Conservation (phyloP, 2,797 vertebrate species). For the Galagoides demidoff region DNA sequence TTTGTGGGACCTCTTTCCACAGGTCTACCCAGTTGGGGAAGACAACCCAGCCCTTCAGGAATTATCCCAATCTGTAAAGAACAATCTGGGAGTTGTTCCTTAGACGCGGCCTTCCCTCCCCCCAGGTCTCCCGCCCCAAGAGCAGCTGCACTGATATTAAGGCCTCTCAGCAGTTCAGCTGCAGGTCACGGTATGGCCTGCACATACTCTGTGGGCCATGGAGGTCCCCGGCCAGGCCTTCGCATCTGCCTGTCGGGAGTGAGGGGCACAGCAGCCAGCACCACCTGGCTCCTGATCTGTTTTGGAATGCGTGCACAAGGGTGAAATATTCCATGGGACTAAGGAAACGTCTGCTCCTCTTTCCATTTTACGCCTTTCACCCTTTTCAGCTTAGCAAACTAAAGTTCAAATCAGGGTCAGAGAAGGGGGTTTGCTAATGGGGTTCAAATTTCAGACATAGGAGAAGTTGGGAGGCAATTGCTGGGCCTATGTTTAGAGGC, state of each 20-base stretch:
- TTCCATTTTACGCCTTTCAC: conserved; percentile 83
- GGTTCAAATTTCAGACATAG: conserved; percentile 36
- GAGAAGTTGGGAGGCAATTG: neutral
- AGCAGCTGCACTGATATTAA: conserved; percentile 85
- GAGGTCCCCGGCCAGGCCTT: conserved; percentile 83
- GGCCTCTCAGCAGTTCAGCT: conserved; percentile 82
- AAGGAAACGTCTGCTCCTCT: conserved; percentile 82
- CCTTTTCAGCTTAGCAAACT: conserved; percentile 58
- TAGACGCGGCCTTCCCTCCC: neutral
- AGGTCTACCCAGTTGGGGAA: conserved; percentile 65
- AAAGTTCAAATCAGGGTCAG: conserved; percentile 65
- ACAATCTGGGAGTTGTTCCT: conserved; percentile 75
- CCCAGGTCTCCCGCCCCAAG: neutral
- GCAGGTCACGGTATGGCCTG: conserved; percentile 76
- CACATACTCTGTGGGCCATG: conserved; percentile 74
- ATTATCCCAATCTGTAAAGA: conserved; percentile 77
- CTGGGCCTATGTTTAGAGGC: neutral
- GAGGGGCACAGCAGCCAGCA: conserved; percentile 40
- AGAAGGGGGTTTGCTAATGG: neutral
- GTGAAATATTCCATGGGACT: neutral
- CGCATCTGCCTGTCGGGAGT: conserved; percentile 18
- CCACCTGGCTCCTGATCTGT: conserved; percentile 81
- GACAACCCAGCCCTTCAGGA: conserved; percentile 77
- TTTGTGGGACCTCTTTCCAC: conserved; percentile 69
- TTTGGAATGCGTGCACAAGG: conserved; percentile 76